Evolutionary conservation across 1,140 invertebrate genomes (phyloP).

Genomic region (Cotesia vestalis): DNA sequence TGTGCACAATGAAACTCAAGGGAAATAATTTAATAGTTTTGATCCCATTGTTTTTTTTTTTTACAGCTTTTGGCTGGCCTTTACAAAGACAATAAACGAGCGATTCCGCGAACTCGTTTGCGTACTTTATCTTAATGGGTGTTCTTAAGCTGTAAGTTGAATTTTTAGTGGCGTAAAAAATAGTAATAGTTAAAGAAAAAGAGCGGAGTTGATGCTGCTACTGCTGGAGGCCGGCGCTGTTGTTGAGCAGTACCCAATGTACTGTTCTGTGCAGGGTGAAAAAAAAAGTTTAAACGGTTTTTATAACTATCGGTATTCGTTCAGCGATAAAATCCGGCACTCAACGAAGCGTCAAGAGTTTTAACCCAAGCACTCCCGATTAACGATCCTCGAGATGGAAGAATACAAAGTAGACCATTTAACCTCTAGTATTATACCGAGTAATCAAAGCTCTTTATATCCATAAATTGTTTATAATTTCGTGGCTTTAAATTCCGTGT

Average conservation of each 20-base stretch:
- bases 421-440: neutral
- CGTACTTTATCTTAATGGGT: constrained; percentile 11
- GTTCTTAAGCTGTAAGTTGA: constrained; percentile 14
- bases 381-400: constrained; percentile 27
- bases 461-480: neutral
- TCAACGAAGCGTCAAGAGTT: constrained; percentile 31
- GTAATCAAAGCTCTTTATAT: constrained; percentile 5
- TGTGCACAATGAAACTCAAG: neutral
- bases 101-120: constrained; percentile 11
- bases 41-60: neutral
- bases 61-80: neutral
- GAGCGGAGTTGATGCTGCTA: neutral
- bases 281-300: constrained; percentile 29
- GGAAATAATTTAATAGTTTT: neutral
- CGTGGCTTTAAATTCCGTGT: neutral
- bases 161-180: constrained; percentile 4
- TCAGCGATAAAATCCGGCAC: constrained; percentile 28
- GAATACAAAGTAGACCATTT: constrained; percentile 25
- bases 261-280: neutral
- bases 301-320: constrained; percentile 27
- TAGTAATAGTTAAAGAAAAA: neutral
- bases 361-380: constrained; percentile 23
- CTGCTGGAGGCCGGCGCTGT: too few relatives aligned
- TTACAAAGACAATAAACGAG: neutral
- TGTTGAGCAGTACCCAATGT: neutral